Conservation (phyloP, 2,888 invertebrate genomes). For the Sarcophaga variegata region DNA sequence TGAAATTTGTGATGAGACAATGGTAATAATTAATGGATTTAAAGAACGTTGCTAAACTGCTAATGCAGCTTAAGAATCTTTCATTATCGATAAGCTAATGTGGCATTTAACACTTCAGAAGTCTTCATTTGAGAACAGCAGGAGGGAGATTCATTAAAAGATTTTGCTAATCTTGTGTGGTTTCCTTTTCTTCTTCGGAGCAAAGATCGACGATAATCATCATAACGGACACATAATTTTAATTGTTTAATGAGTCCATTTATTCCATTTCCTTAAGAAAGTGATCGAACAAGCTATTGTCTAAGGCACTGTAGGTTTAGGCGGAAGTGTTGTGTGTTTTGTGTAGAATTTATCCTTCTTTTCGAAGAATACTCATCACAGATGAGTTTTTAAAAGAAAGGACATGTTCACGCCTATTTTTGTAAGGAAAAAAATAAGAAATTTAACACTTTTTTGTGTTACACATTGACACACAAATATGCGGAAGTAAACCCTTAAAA, state of each 20-base stretch:
- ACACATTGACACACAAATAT: conserved; percentile 33
- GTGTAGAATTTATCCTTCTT: too few relatives aligned
- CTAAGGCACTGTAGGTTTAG: too few relatives aligned
- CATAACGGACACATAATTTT: conserved; percentile 15
- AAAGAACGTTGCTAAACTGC: background rate
- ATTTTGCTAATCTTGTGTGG: conserved; percentile 26
- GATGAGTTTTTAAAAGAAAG: conserved; percentile 29
- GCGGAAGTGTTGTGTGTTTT: too few relatives aligned
- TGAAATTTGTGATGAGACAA: too few relatives aligned
- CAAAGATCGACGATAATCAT: conserved; percentile 4
- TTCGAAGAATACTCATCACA: background rate
- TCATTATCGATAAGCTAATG: background rate
- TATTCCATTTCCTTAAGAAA: background rate
- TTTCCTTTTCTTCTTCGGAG: background rate
- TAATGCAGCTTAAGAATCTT: background rate
- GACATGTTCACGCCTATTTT: conserved; percentile 59
- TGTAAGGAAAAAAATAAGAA: conserved; percentile 24
- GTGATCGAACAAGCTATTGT: too few relatives aligned
- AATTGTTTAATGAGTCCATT: conserved; percentile 25
- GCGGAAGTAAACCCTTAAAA: conserved; percentile 12
- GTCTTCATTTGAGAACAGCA: conserved; percentile 8
- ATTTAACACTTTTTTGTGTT: conserved; percentile 44
- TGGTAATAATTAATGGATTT: background rate
- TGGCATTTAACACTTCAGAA: background rate
- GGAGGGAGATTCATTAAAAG: conserved; percentile 32